phyloP scores from a whole-genome alignment of 2,797 vertebrate genomes.

The Siniperca undulata region DNA sequence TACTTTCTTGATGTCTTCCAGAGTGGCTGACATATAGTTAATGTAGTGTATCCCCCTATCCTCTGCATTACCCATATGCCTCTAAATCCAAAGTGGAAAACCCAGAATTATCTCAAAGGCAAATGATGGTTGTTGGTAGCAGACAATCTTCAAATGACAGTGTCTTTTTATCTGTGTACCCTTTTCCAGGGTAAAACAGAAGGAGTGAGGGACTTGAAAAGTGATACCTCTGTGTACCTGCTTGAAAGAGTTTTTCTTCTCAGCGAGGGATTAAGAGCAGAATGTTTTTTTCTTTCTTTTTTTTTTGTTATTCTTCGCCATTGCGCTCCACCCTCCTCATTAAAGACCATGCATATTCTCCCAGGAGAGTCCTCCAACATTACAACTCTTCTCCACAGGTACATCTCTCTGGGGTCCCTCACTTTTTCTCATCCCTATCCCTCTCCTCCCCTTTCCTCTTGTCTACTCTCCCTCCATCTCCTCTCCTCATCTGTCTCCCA shows the following conservation, averaged over 20 bases:
- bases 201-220: constrained; percentile 81
- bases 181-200: constrained; percentile 80
- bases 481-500: constrained; percentile 81
- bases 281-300: constrained; percentile 59
- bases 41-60: constrained; percentile 74
- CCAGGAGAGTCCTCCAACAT: constrained; percentile 81
- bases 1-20: constrained; percentile 74
- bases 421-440: constrained; percentile 72
- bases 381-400: constrained; percentile 87
- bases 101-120: constrained; percentile 83
- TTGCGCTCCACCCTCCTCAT: constrained; percentile 83
- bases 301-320: constrained; percentile 78
- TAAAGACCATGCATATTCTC: constrained; percentile 84
- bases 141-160: constrained; percentile 80
- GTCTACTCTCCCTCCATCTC: constrained; percentile 83
- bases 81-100: constrained; percentile 77
- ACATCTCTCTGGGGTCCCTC: constrained; percentile 89
- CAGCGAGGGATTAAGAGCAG: constrained; percentile 80
- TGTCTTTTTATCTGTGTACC: constrained; percentile 75
- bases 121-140: constrained; percentile 81
- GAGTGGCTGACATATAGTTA: constrained; percentile 79
- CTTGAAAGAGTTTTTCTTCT: constrained; percentile 79
- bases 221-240: constrained; percentile 80
- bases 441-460: constrained; percentile 77
- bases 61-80: constrained; percentile 73